Conservation (phyloP, 2,888 invertebrate species). For the Orthosia incerta region DNA sequence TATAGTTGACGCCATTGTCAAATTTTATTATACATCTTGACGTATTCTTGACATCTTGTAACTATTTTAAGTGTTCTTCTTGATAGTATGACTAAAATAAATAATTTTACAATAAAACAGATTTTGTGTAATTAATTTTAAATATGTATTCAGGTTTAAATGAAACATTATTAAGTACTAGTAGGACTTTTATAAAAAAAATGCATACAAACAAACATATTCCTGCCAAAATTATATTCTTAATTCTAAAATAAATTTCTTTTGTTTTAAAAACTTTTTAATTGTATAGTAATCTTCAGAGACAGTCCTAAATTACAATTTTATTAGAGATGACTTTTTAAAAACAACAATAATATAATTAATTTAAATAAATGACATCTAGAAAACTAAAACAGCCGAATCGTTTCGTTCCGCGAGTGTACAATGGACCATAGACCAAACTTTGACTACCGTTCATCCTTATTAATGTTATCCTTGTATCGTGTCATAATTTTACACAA, state of each 20-base stretch:
- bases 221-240: slow-evolving; percentile 63
- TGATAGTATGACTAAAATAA: slow-evolving; percentile 30
- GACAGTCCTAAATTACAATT: slow-evolving; percentile 19
- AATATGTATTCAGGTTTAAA: slow-evolving; percentile 35
- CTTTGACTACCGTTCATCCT: neutral
- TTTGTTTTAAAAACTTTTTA: slow-evolving; percentile 19
- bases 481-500: neutral
- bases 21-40: slow-evolving; percentile 34
- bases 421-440: slow-evolving; percentile 1
- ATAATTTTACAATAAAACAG: slow-evolving; percentile 23
- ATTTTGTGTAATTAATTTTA: slow-evolving; percentile 60
- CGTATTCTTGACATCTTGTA: slow-evolving; percentile 31
- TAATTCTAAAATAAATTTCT: slow-evolving; percentile 33
- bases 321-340: slow-evolving; percentile 9
- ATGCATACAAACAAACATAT: slow-evolving; percentile 55
- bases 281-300: slow-evolving; percentile 27
- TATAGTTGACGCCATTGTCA: neutral
- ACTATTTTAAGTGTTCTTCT: slow-evolving; percentile 6
- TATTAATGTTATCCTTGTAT: neutral
- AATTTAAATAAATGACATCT: slow-evolving; percentile 12
- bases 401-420: neutral
- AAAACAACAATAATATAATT: neutral
- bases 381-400: too few relatives aligned
- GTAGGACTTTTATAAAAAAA: slow-evolving; percentile 44
- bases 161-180: slow-evolving; percentile 37